Base-by-base conservation (phyloP, 2,888 invertebrate genomes). In the Palloptera scutellata region DNA sequence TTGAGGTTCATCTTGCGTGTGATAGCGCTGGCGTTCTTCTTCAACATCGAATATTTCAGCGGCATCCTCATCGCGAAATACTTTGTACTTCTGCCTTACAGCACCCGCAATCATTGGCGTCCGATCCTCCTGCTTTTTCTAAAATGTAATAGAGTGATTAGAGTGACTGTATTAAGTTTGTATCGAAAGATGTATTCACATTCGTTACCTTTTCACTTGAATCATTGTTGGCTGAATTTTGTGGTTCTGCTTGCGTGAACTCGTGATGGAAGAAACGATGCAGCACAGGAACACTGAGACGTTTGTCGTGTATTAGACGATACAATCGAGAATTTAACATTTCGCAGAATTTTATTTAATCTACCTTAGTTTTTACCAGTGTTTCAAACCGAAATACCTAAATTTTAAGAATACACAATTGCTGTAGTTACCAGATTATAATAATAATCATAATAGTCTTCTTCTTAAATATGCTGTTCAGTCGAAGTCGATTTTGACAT, bases 21-120 rank as follows among this genome's bases (percentile, higher is more conserved):
- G 76, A 61, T 79, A 76, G 3, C 80, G 74, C 59, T 83, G 74
- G 53, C 86, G 84, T 82, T 92, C 92, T 75, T 93, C 93, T 63
- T 89, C 89, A 19, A 92, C 89, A 80, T 94, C 91, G 72, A 91
- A 88, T 75, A 94, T 91, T 70, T 91, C 84, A 13, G 87, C 85
- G 0, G 91, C 86, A 80, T 93, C 91, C 73, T 88, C 87, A 76
- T 94, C 93, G 19, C 88, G 87, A 81, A 92, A 92, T 71, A 90
- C 83, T 85, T 91, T 88, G 79, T 90, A 92, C 85, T 91, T 92
- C 74, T 84, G 84, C 64, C 87, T 81, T 71, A 90, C 84, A 45
- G 86, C 87, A 54, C 87, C 86, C 15, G 87, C 83, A 54, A 87
- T 78, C 12, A 43, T 58, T 30, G 2, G 30, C 6, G 30, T 2